Evolutionary conservation across 2,888 invertebrate species (phyloP), one percentile per base, ranked within the genome.

Genomic region (Xylota sylvarum): DNA sequence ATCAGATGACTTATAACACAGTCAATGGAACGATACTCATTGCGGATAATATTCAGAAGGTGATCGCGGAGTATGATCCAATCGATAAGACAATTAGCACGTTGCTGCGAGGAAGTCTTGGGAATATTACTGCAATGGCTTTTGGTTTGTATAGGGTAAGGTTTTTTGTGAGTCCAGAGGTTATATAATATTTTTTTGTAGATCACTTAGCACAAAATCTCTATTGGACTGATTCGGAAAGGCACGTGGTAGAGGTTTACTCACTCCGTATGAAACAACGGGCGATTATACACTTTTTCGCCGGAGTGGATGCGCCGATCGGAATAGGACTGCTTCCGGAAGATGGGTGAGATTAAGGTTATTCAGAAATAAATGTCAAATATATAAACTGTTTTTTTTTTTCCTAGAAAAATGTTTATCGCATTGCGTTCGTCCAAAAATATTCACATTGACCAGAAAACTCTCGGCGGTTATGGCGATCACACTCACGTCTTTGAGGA

Each of bases 201-300:
- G 97, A 97, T 93, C 93, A 95, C 88, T 93, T 95, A 7, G 95
- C 96, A 0, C 95, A 96, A 82, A 95, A 95, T 88, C 91, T 97
- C 0, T 97, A 97, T 91, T 95, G 96, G 93, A 93, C 95, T 76
- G 96, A 97, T 90, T 93, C 93, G 0, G 94, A 94, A 0, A 93
- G 94, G 10, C 94, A 94, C 69, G 94, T 94, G 0, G 92, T 97
- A 0, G 96, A 97, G 90, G 94, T 95, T 2, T 90, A 95, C 10
- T 96, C 95, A 0, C 89, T 96, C 56, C 92, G 92, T 60, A 95
- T 94, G 0, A 92, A 92, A 23, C 92, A 94, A 6, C 94, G 95
- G 17, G 95, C 94, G 0, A 90, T 95, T 12, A 90, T 97, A 0
- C 91, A 95, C 50, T 94, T 94, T 74, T 95, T 94, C 89, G 90